These are phyloP conservation scores for Globicephala melas DNA, from an alignment of 2,113 vertebrate genomes.

Conservation along the genomic window DNA sequence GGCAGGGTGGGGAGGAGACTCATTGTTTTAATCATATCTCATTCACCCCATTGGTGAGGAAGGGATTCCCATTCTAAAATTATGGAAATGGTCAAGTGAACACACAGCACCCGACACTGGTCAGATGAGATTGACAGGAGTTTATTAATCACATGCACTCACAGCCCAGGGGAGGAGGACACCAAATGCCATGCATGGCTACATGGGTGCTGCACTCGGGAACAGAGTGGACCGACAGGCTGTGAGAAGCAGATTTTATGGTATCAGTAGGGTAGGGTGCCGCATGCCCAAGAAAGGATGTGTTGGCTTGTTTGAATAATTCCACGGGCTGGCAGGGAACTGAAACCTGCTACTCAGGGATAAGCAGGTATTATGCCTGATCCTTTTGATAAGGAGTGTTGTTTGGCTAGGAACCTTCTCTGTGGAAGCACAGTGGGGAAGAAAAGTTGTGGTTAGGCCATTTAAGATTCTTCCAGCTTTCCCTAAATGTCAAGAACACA, in stretches of 20 bases:
- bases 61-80: neutral
- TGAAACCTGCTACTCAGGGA: neutral
- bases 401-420: neutral
- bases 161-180: neutral
- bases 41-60: neutral
- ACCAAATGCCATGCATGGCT: neutral
- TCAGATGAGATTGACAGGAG: neutral
- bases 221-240: neutral
- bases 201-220: neutral
- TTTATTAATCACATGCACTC: neutral
- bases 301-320: neutral
- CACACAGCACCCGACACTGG: neutral
- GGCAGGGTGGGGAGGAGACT: neutral
- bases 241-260: neutral
- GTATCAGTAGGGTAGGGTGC: neutral
- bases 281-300: neutral
- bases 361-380: neutral
- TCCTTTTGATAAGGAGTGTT: neutral
- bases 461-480: neutral
- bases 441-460: neutral
- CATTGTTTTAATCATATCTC: neutral
- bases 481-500: neutral
- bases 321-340: neutral
- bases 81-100: neutral
- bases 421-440: neutral